Evolutionary conservation across 2,113 vertebrate genomes (phyloP), one percentile per base, ranked within the genome.

Genomic region (Hystrix cristata): DNA sequence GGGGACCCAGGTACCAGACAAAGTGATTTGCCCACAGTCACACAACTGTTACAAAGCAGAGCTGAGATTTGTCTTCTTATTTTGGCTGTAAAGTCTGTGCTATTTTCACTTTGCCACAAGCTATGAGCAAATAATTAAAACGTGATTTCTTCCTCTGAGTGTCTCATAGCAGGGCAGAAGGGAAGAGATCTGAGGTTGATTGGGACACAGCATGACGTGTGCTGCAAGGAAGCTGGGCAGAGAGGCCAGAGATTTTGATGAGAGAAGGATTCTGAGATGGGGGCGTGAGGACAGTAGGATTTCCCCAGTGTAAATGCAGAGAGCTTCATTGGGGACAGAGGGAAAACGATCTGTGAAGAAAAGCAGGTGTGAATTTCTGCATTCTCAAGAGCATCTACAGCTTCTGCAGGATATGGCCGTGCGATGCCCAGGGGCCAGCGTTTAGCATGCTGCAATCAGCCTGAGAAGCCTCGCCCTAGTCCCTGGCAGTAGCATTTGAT

Each of bases 191-290:
- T 4, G 7, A n/a, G 38, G 69, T n/a, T n/a, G n/a, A 16, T 1
- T 7, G 16, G 12, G 55, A 60, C 51, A 2, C 9, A 0, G 4
- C 16, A 29, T 25, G n/a, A 7, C 23, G 7, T 16, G 16, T 53
- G n/a, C 78, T 67, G 4, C 43, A 53, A 27, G 31, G 71, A 25
- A 15, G 3, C 60, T 7, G 18, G 16, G 31, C 8, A 3, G 48
- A 62, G 60, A 83, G 21, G 2, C 31, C 59, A 55, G 48, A 10
- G 43, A 21, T 31, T 48, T 55, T 59, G 31, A 16, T 3, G 46
- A 57, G 60, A 76, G 67, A 14, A 18, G 29, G 43, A 60, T 29
- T 16, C 67, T 43, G 7, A 43, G 14, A 23, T 1, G 71, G 31
- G 43, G 34, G 25, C 57, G 46, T 27, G 64, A 53, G 51, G 76